Base-by-base conservation (phyloP, 2,113 vertebrate species). In the Shinisaurus crocodilurus region DNA sequence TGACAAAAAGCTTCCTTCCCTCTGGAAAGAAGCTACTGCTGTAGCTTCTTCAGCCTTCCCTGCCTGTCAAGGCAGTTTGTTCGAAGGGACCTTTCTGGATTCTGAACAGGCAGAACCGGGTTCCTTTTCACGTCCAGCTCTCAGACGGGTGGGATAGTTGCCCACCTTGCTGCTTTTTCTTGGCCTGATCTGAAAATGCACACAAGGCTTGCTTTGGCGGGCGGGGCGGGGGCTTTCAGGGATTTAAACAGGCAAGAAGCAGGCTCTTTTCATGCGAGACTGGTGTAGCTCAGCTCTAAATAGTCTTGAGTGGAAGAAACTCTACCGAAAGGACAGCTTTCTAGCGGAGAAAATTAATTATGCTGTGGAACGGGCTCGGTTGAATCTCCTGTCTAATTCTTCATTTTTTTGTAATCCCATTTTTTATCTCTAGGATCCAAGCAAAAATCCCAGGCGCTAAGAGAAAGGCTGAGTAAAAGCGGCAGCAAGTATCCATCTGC, bases 381-480 rank as follows among this genome's bases (percentile, higher is more conserved):
- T 48, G 50, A 79, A 43, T 6, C 69, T 40, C 43, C 20, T 93
- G 54, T 37, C 34, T 94, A 48, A 89, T 18, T 16, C 1, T 82
- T 18, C 0, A 8, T 72, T 76, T 13, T n/a, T 45, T 65, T 79
- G 7, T 81, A 86, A 93, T 54, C 1, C 1, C 80, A 69, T 92
- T 88, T 60, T 63, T 81, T 89, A 4, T 90, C 95, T 95, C 82
- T 95, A 99, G 99, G 98, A 99, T 99, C 95, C 98, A 99, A 96
- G 99, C 99, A 93, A 99, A 99, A 98, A 99, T 99, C 95, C 99
- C 99, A 63, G 99, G 99, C 50, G 98, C 99, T 91, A 99, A 99
- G 96, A 98, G 98, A 97, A 99, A 99, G 97, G 97, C 98, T 89
- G 99, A 99, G 95, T 99, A 98, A 97, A 97, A 20, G 81, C 93